Conservation (phyloP, 1,140 invertebrate species). For the Probaryconus sp. region DNA sequence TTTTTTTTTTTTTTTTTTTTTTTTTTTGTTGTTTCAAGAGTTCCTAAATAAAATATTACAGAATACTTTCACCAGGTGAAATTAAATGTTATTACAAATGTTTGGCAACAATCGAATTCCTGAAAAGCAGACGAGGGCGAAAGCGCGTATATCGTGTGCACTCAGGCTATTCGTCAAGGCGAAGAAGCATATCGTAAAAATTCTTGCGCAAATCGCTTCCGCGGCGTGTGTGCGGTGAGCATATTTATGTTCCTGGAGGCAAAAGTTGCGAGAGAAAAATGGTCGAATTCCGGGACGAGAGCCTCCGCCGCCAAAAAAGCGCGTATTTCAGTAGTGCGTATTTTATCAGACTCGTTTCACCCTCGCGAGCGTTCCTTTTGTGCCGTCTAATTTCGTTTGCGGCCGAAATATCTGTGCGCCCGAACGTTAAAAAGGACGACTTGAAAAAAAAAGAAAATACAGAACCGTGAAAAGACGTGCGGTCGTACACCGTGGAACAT, state of each 20-base stretch:
- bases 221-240: constrained; percentile 34
- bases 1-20: too few species aligned
- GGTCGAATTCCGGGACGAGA: constrained; percentile 42
- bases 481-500: too few species aligned
- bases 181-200: constrained; percentile 55
- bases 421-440: constrained; percentile 45
- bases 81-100: constrained; percentile 34
- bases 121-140: constrained; percentile 11
- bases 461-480: too few species aligned
- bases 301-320: constrained; percentile 35
- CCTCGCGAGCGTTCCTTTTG: constrained; percentile 53
- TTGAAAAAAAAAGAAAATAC: too few species aligned
- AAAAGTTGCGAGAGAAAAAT: constrained; percentile 51
- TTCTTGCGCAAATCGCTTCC: constrained; percentile 54
- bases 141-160: constrained; percentile 3
- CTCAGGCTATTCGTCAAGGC: constrained; percentile 30
- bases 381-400: constrained; percentile 67
- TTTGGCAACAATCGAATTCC: constrained; percentile 22
- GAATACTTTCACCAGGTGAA: too few species aligned
- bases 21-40: too few species aligned
- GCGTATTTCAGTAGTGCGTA: constrained; percentile 67
- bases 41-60: too few species aligned
- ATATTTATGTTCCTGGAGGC: constrained; percentile 64
- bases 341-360: constrained; percentile 58
- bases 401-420: constrained; percentile 63